Evolutionary conservation across 2,113 vertebrate species (phyloP).

Genomic region (Ptychochromis oligacanthus): DNA sequence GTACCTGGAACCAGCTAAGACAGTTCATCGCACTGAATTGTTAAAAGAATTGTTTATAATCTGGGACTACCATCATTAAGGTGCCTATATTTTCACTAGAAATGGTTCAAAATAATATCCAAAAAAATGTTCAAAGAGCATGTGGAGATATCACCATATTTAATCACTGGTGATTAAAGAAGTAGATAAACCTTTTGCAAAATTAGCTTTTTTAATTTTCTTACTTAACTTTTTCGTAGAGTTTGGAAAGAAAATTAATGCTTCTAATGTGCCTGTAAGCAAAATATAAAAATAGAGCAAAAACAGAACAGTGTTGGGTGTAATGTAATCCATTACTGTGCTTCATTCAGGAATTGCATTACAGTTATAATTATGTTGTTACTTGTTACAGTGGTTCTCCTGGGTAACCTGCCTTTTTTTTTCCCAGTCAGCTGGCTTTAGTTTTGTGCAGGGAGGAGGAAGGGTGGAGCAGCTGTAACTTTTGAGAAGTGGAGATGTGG

Average conservation of each 20-base stretch:
- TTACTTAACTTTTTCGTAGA: neutral
- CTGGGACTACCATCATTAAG: neutral
- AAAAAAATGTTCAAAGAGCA: neutral
- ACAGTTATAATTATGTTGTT: neutral
- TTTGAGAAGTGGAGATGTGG: neutral
- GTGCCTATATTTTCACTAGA: neutral
- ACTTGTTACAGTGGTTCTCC: neutral
- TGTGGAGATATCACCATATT: neutral
- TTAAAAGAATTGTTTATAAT: slow-evolving; percentile 38
- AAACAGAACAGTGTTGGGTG: rapidly evolving
- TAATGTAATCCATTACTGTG: neutral
- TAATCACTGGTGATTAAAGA: neutral
- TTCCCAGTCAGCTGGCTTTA: neutral
- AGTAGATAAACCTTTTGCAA: neutral
- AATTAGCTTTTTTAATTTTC: rapidly evolving
- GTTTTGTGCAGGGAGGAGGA: neutral
- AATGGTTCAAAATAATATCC: neutral
- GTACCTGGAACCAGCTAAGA: slow-evolving; percentile 26
- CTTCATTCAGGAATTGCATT: neutral
- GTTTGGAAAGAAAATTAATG: neutral
- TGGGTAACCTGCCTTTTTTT: no score
- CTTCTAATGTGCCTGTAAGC: neutral
- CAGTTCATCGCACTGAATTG: slow-evolving; percentile 35
- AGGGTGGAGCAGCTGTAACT: neutral
- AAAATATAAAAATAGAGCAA: neutral